phyloP scores from a whole-genome alignment of 2,797 vertebrate species.

The Pseudotriccus pelzelni region DNA sequence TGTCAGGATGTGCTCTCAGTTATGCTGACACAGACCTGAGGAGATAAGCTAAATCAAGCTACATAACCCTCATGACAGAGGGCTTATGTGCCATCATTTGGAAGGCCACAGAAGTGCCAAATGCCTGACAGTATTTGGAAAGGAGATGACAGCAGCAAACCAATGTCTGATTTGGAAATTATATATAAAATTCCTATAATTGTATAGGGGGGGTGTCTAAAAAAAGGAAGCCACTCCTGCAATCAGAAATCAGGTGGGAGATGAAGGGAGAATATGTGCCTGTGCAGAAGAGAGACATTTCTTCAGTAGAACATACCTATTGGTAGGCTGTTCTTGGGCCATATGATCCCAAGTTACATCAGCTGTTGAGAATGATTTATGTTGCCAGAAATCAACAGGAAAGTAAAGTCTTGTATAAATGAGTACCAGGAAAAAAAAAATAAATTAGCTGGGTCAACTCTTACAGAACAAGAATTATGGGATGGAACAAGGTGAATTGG shows the following conservation, averaged over 20 bases:
- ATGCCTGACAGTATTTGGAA: neutral
- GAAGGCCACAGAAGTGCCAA: neutral
- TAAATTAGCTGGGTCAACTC: neutral
- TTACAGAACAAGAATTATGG: neutral
- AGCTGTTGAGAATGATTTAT: neutral
- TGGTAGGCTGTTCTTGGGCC: neutral
- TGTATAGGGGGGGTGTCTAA: neutral
- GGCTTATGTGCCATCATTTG: neutral
- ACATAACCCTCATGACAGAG: neutral
- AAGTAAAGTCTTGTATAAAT: neutral
- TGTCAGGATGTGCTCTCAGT: neutral
- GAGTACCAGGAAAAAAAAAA: neutral
- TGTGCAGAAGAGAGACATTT: neutral
- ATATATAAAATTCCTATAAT: neutral
- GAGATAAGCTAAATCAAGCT: neutral
- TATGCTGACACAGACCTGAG: slow-evolving; percentile 5
- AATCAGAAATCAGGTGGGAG: neutral
- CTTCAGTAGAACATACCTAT: neutral
- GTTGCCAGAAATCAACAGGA: neutral
- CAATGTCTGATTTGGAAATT: neutral
- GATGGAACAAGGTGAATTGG: neutral
- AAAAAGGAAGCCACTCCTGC: neutral
- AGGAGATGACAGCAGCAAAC: neutral
- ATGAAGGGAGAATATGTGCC: neutral
- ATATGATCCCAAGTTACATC: neutral